These are phyloP conservation scores for Paelopatides confundens DNA, from an alignment of 53 echinoderm and acorn worm genomes.

Conservation along the genomic window DNA sequence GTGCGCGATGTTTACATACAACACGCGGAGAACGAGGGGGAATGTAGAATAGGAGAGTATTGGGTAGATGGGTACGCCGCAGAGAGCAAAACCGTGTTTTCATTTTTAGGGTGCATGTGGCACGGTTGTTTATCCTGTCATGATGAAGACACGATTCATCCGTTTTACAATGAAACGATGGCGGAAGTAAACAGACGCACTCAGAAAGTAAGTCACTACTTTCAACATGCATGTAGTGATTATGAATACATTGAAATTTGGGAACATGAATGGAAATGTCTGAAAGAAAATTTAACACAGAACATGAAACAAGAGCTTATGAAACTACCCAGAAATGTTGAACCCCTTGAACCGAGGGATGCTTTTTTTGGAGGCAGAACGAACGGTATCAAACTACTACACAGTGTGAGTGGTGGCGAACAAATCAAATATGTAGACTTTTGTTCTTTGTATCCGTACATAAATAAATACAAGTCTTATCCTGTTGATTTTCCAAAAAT, in stretches of 20 bases:
- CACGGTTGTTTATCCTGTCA: slow-evolving; percentile 49
- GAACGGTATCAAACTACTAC: slow-evolving; percentile 37
- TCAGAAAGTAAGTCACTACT: neutral
- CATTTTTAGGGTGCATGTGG: slow-evolving; percentile 15
- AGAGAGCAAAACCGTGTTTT: slow-evolving; percentile 47
- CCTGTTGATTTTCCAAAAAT: slow-evolving; percentile 1
- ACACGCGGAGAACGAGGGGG: slow-evolving; percentile 50
- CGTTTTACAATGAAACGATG: slow-evolving; percentile 16
- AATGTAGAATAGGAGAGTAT: slow-evolving; percentile 52
- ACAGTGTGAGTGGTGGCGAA: slow-evolving; percentile 30
- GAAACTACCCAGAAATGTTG: neutral
- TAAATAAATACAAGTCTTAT: too few species aligned
- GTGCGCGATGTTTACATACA: slow-evolving; percentile 52
- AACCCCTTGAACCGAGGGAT: slow-evolving; percentile 28
- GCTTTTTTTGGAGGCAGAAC: slow-evolving; percentile 62
- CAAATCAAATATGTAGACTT: slow-evolving; percentile 67
- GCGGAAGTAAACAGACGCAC: slow-evolving; percentile 26
- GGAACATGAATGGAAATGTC: slow-evolving; percentile 17
- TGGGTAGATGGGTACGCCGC: slow-evolving; percentile 60
- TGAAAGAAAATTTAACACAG: neutral
- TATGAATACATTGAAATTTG: slow-evolving; percentile 31
- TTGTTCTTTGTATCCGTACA: slow-evolving; percentile 54
- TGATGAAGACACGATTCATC: neutral
- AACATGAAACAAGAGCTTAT: neutral
- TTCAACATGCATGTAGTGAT: neutral